Evolutionary conservation across 2,888 invertebrate species (phyloP).

Genomic region (Ochropacha duplaris): DNA sequence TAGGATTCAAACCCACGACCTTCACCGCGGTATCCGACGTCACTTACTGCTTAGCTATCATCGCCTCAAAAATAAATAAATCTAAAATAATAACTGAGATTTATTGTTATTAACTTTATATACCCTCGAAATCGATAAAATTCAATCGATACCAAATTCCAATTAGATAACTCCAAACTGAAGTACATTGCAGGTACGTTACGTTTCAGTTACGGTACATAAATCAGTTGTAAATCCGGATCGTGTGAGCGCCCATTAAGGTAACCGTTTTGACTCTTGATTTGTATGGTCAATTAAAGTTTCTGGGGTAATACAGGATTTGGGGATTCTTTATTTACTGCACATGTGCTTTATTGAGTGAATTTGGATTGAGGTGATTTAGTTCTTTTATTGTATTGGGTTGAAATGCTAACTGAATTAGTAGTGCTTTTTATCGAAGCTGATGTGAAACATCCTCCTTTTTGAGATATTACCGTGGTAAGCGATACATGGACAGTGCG

Average conservation of each 20-base stretch:
- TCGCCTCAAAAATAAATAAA: too few relatives aligned
- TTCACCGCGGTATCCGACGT: too few relatives aligned
- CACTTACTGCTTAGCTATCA: too few relatives aligned
- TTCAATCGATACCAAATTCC: not conserved
- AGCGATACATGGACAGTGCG: too few relatives aligned
- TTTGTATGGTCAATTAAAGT: constrained; percentile 33
- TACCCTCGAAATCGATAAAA: too few relatives aligned
- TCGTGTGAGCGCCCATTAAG: constrained; percentile 1
- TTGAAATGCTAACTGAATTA: too few relatives aligned
- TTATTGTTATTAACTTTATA: too few relatives aligned
- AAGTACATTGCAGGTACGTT: not conserved
- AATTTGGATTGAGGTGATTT: not conserved
- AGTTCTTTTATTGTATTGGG: not conserved
- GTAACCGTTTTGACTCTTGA: constrained; percentile 10
- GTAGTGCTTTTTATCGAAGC: too few relatives aligned
- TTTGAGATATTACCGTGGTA: too few relatives aligned
- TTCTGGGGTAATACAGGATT: constrained; percentile 30
- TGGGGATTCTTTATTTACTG: constrained; percentile 20
- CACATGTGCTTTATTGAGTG: constrained; percentile 17
- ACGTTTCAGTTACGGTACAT: not conserved
- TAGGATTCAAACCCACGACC: too few relatives aligned
- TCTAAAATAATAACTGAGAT: too few relatives aligned
- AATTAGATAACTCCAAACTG: not conserved
- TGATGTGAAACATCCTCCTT: too few relatives aligned
- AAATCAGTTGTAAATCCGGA: constrained; percentile 3